Evolutionary conservation across 2,888 invertebrate genomes (phyloP).

Genomic region (Sussaba pulchella): DNA sequence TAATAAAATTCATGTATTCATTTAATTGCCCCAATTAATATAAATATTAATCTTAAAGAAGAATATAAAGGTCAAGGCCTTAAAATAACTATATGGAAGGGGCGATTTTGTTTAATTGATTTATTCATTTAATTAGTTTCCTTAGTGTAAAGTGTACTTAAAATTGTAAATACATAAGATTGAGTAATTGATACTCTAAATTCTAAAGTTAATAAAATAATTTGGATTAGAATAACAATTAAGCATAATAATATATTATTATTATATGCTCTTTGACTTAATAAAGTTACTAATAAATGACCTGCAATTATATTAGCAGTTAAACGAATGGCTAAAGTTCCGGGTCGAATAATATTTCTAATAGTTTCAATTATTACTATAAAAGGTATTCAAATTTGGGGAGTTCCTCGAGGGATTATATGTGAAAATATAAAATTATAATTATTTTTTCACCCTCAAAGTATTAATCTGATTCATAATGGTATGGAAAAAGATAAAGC

Average conservation of each 20-base stretch:
- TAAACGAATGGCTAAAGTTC: conserved; percentile 89
- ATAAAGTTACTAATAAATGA: conserved; percentile 88
- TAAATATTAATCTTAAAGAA: conserved; percentile 86
- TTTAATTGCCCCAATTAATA: conserved; percentile 87
- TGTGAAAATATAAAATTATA: conserved; percentile 88
- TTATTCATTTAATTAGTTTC: conserved; percentile 86
- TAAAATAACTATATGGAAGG: conserved; percentile 88
- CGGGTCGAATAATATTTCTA: conserved; percentile 90
- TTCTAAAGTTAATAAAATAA: conserved; percentile 86
- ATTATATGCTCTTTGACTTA: conserved; percentile 84
- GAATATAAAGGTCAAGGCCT: conserved; percentile 88
- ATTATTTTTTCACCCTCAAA: too few relatives aligned
- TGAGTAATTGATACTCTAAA: conserved; percentile 88
- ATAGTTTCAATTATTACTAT: conserved; percentile 91
- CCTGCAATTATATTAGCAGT: conserved; percentile 92
- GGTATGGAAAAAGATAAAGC: conserved; percentile 86
- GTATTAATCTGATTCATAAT: conserved; percentile 88
- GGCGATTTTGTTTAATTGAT: conserved; percentile 60
- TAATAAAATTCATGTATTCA: conserved; percentile 84
- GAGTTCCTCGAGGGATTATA: conserved; percentile 89
- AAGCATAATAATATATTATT: conserved; percentile 78
- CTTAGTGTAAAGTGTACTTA: conserved; percentile 89
- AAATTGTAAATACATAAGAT: conserved; percentile 88
- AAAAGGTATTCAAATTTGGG: conserved; percentile 88
- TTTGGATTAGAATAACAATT: conserved; percentile 84